Conservation (phyloP, 2,888 invertebrate species). For the Hydropsyche betteni region DNA sequence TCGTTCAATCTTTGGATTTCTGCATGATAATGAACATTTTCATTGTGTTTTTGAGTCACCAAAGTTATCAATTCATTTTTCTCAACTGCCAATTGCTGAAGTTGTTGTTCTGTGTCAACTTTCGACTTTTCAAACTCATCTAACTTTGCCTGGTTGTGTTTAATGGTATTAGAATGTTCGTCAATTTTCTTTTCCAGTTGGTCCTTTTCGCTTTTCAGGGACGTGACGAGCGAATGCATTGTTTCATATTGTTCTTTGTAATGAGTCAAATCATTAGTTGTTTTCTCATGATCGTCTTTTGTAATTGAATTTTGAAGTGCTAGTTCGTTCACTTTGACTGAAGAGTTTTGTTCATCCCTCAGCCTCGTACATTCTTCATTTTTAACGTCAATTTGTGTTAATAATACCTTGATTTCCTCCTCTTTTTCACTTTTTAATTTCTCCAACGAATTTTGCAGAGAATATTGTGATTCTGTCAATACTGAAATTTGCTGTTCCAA, state of each 20-base stretch:
- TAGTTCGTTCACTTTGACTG: too few species aligned
- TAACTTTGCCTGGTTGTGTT: conserved; percentile 38
- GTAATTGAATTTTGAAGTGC: too few species aligned
- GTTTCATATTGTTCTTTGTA: too few species aligned
- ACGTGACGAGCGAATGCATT: too few species aligned
- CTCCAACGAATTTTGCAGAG: conserved; percentile 14
- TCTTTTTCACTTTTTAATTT: conserved; percentile 9
- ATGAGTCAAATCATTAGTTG: too few species aligned
- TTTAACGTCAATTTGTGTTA: conserved; percentile 38
- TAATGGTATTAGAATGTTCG: conserved; percentile 29
- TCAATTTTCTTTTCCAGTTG: conserved; percentile 46
- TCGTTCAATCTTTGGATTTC: conserved; percentile 84
- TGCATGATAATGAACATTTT: conserved; percentile 83
- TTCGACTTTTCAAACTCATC: background rate
- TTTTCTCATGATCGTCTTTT: too few species aligned
- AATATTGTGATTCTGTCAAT: conserved; percentile 46
- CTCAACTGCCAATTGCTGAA: conserved; percentile 62
- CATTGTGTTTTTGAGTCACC: conserved; percentile 84
- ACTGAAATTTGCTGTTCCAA: conserved; percentile 51
- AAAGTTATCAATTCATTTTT: conserved; percentile 76
- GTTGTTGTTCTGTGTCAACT: conserved; percentile 28
- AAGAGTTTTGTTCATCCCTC: conserved; percentile 8
- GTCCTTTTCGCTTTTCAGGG: conserved; percentile 3
- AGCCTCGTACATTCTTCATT: conserved; percentile 29
- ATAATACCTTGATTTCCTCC: conserved; percentile 29